Evolutionary conservation across 2,888 invertebrate species (phyloP).

Genomic region (Trachelus troglodyta): DNA sequence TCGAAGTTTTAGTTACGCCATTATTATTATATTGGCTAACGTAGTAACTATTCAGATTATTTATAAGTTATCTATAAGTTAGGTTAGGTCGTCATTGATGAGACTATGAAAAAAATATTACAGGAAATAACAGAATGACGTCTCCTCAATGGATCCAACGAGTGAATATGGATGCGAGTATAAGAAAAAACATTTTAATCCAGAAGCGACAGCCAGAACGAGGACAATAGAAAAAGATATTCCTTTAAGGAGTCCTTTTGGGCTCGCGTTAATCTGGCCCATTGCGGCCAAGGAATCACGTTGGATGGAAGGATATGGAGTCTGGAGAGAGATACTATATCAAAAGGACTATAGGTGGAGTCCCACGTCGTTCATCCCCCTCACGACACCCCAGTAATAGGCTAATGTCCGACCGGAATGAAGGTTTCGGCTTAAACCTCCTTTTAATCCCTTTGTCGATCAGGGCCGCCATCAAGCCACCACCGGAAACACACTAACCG

Average conservation of each 20-base stretch:
- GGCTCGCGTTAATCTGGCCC: not conserved
- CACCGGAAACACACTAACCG: slow-evolving; percentile 22
- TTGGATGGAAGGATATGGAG: slow-evolving; percentile 3
- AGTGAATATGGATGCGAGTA: not conserved
- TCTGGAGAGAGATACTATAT: not conserved
- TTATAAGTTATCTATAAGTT: not conserved
- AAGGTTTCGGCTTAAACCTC: slow-evolving; percentile 22
- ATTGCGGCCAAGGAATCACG: slow-evolving; percentile 1
- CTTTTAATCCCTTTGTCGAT: slow-evolving; percentile 24
- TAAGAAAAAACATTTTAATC: slow-evolving; percentile 5
- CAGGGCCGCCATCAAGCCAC: slow-evolving; percentile 13
- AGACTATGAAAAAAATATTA: not conserved
- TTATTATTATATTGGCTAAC: not conserved
- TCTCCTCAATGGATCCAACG: not conserved
- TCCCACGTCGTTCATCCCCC: not conserved
- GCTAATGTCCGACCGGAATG: slow-evolving; percentile 22
- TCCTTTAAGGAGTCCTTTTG: not conserved
- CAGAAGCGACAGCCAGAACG: not conserved
- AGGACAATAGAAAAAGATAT: not conserved
- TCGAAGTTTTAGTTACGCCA: not conserved
- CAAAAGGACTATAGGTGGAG: not conserved
- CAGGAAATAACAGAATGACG: not conserved
- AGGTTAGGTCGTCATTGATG: not conserved
- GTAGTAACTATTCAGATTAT: too few relatives aligned
- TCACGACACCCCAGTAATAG: not conserved